Evolutionary conservation across 1,140 invertebrate genomes (phyloP).

Genomic region (Hydropsyche tenuis): DNA sequence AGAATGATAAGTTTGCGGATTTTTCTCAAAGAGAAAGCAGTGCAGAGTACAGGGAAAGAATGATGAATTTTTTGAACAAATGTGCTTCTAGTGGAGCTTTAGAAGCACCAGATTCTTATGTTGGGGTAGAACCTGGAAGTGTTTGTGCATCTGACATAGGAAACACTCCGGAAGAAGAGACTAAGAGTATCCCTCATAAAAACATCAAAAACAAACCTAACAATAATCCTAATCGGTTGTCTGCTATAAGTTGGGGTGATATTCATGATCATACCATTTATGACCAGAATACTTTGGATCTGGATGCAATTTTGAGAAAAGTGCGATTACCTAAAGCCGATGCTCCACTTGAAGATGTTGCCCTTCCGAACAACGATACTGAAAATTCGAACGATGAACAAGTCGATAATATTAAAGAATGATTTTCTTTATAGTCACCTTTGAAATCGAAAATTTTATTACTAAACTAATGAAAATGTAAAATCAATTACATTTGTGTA

Average conservation of each 20-base stretch:
- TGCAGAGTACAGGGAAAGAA: conserved; percentile 61
- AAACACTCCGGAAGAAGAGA: conserved; percentile 37
- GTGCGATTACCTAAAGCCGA: no score
- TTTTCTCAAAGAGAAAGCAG: conserved; percentile 59
- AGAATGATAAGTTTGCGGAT: conserved; percentile 29
- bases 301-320: conserved; percentile 53
- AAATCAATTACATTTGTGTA: neutral
- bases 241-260: conserved; percentile 59
- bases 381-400: neutral
- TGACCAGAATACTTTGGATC: conserved; percentile 60
- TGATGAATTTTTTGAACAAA: conserved; percentile 61
- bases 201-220: neutral
- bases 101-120: conserved; percentile 24
- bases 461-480: neutral
- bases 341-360: no score
- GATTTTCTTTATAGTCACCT: no score
- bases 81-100: conserved; percentile 30
- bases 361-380: neutral
- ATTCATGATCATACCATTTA: conserved; percentile 58
- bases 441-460: no score
- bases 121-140: conserved; percentile 47
- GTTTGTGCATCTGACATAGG: conserved; percentile 23
- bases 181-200: conserved; percentile 39
- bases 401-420: no score
- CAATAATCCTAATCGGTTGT: conserved; percentile 48